Evolutionary conservation across 2,888 invertebrate genomes (phyloP).

Genomic region (Troides aeacus): DNA sequence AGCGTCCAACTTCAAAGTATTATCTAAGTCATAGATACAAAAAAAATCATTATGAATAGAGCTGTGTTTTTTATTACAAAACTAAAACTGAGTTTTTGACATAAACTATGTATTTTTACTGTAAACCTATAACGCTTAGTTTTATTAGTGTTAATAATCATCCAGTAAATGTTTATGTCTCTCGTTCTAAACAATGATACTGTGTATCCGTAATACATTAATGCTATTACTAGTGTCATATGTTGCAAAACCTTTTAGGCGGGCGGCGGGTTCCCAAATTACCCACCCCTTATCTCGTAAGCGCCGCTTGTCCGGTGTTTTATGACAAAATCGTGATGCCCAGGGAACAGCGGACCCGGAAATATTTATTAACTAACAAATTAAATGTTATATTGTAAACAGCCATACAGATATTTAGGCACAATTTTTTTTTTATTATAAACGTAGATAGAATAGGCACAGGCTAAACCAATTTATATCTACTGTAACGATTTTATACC

Average conservation of each 20-base stretch:
- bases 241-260: constrained; percentile 8
- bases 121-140: neutral
- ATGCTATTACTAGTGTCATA: constrained; percentile 3
- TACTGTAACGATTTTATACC: no score
- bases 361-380: constrained; percentile 3
- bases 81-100: no score
- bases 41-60: no score
- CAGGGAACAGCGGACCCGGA: neutral
- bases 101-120: no score
- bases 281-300: constrained; percentile 21
- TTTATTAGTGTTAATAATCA: neutral
- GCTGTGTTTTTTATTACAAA: no score
- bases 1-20: no score
- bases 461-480: no score
- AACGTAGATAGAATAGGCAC: no score
- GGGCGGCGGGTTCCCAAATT: constrained; percentile 7
- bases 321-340: constrained; percentile 17
- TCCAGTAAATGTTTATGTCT: neutral
- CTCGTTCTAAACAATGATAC: neutral
- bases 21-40: no score
- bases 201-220: neutral
- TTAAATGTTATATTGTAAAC: neutral
- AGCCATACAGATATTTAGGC: neutral
- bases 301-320: constrained; percentile 10
- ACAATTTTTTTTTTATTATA: no score